Base-by-base conservation (phyloP, 2,113 vertebrate genomes). In the Epinephelus cyanopodus region DNA sequence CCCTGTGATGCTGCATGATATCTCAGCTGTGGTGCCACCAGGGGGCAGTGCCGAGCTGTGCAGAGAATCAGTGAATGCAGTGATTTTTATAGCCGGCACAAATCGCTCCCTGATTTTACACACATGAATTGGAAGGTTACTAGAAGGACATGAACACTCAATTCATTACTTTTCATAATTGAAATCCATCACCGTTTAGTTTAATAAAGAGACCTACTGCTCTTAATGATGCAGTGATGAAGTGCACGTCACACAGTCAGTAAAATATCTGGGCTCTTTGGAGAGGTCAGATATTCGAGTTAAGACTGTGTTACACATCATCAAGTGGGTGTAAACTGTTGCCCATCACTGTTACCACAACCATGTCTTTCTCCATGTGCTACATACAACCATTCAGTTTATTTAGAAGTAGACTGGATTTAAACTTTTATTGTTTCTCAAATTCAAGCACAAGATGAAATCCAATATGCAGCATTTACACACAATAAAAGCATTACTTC, bases 31-130 rank as follows among this genome's bases (percentile, higher is more conserved):
- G 5, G 0, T 14, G 45, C 89, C 93, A 92, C 92, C 56, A 80
- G 90, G 87, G 83, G 92, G 56, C 88, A 91, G 77, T 54, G 19
- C 29, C 52, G 56, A 85, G 81, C 81, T n/a, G 10, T 57, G 17
- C 48, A 84, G 33, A 56, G n/a, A 79, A 37, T 42, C 18, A 60
- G 70, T 42, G 7, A 8, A 58, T n/a, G 72, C 56, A 56, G 67
- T 63, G 50, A 54, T 62, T 68, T 74, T 72, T 27, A 69, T 45
- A 27, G 23, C 25, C 12, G 52, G 37, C 37, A 74, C 61, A 65
- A 72, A 75, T 57, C 14, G 4, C 56, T 37, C 23, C 61, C 61
- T 74, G 80, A 84, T 79, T 53, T 60, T 19, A 68, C 52, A 57
- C 76, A 83, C 74, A 57, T 64, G 68, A 33, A 76, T 7, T 73